These are phyloP conservation scores for Amphipyra berbera DNA, from an alignment of 2,888 invertebrate genomes.

Conservation along the genomic window DNA sequence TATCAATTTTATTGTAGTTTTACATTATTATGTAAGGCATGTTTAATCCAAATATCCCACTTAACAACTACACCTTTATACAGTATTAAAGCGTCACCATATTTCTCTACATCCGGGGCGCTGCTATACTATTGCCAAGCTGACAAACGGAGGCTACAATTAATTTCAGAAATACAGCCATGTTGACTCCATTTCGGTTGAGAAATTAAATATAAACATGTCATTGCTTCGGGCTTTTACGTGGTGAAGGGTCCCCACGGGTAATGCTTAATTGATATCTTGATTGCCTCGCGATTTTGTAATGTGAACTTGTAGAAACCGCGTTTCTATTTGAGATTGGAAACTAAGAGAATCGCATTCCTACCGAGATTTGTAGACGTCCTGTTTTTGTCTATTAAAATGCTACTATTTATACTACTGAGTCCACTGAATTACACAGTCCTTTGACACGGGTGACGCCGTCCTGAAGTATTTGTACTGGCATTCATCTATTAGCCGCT, in stretches of 20 bases:
- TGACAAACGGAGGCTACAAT: slow-evolving; percentile 79
- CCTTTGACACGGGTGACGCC: too few relatives aligned
- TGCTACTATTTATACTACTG: too few relatives aligned
- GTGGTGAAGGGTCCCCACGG: slow-evolving; percentile 50
- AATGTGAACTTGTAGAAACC: slow-evolving; percentile 21
- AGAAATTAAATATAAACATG: slow-evolving; percentile 77
- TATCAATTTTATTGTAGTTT: too few relatives aligned
- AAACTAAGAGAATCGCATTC: not conserved
- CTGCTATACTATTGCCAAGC: slow-evolving; percentile 69
- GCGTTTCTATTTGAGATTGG: not conserved
- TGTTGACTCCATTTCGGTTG: slow-evolving; percentile 74
- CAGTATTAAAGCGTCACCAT: slow-evolving; percentile 25
- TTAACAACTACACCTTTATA: not conserved
- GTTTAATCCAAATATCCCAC: too few relatives aligned
- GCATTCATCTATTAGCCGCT: too few relatives aligned
- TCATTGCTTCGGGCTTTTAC: slow-evolving; percentile 62
- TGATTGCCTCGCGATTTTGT: slow-evolving; percentile 58
- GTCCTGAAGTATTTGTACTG: too few relatives aligned
- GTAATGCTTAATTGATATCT: slow-evolving; percentile 64
- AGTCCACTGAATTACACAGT: too few relatives aligned
- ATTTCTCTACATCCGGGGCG: slow-evolving; percentile 32
- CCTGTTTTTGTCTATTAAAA: not conserved
- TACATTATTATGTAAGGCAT: too few relatives aligned
- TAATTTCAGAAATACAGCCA: slow-evolving; percentile 77
- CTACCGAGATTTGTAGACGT: not conserved